Base-by-base conservation (phyloP, 2,888 invertebrate genomes). In the Liposcelis brunnea region DNA sequence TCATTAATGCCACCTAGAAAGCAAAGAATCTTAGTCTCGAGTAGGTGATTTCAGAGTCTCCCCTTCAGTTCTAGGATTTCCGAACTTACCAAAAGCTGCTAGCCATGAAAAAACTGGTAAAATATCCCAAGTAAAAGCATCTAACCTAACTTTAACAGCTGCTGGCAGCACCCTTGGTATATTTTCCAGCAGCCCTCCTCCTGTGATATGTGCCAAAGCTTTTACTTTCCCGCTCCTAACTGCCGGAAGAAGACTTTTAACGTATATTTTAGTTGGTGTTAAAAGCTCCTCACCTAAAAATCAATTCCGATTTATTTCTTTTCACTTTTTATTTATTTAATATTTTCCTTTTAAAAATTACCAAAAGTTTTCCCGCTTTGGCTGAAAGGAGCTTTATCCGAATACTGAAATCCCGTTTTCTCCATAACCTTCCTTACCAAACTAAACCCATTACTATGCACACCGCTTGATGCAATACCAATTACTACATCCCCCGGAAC, bases 401-500 rank as follows among this genome's bases (percentile, higher is more conserved):
- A 61, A 45, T 80, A 82, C 55, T 70, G 69, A 19, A 79, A 65
- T 1, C 75, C 74, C 1, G 72, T 65, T 40, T 75, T 67, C 38
- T 75, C 68, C 60, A 95, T 69, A 32, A 89, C 73, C 57, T 77
- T 79, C 55, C 91, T 71, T 42, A 95, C 81, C 37, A 91, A 66
- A 59, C 90, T 90, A 63, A 86, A 95, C 1, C 97, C 95, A 57
- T 93, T 91, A 58, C 91, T 91, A 59, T 98, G 97, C 7, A 93
- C 70, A 6, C 97, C 97, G 51, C 78, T 81, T 0, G 95, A 91
- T 0, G 87, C 76, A 45, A 98, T 60, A 0, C 83, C 93, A 50
- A 97, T 74, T 3, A 97, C 68, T 1, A 81, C 63, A 59, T 97
- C 94, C 0, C 85, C 86, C 0, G 68, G 63, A 40, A 64, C 56